Base-by-base conservation (phyloP, 2,113 vertebrate genomes). In the Hipposideros armiger region DNA sequence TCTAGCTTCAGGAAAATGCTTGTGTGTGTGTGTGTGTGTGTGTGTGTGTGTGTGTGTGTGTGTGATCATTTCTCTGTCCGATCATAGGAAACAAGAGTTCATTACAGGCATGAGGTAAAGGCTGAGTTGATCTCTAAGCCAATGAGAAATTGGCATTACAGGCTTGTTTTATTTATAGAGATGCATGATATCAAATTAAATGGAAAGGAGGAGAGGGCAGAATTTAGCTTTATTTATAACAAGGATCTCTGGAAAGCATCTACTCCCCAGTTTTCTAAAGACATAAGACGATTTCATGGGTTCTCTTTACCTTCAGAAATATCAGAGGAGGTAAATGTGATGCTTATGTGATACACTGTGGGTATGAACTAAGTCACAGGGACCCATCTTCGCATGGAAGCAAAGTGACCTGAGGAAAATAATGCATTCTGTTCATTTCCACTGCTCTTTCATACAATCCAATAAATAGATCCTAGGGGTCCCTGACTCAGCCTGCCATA, bases 81-180 rank as follows among this genome's bases (percentile, higher is more conserved):
- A 98, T 94, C 66, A 85, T 26, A 96, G 95, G 96, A 96, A 98
- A 93, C 81, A 83, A 83, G 4, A 0, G 90, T 96, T 95, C 95
- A 97, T 97, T 97, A 97, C 87, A 96, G 97, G 89, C 92, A 95
- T 97, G 98, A 98, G 95, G 97, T 97, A 96, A 98, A 96, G 92
- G 95, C 93, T 62, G 81, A 96, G 97, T 95, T 94, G 92, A 93
- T 86, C 96, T 96, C 95, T 28, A 94, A 93, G 96, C 97, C 97
- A 97, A 97, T 95, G 97, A 96, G 94, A 72, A 96, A 83, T 77
- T 80, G 82, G 50, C 78, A 89, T 81, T 26, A 17, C 40, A 47
- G 58, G 45, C 52, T 73, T 42, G 73, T 95, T 95, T 96, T 94
- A 97, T 98, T 98, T 98, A 98, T 98, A 98, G 97, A 95, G 95